Evolutionary conservation across 92 coral and sea anemone genomes (phyloP).

Genomic region (Micromussa lordhowensis): DNA sequence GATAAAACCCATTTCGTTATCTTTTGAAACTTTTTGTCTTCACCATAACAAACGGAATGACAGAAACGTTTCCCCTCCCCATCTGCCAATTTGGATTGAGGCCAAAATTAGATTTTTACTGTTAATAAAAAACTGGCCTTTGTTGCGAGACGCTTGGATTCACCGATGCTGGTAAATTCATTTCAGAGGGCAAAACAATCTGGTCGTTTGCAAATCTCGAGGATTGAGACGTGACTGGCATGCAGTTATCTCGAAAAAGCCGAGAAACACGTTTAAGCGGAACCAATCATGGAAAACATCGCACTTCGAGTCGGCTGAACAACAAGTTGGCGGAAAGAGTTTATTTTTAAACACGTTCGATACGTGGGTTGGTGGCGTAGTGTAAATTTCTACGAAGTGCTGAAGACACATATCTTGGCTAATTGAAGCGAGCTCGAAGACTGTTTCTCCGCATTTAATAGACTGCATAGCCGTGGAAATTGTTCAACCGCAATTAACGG

Average conservation of each 20-base stretch:
- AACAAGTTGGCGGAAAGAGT: slow-evolving; percentile 39
- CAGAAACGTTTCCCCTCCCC: slow-evolving; percentile 37
- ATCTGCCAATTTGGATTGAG: slow-evolving; percentile 18
- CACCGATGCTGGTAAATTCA: background rate
- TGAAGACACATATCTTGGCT: slow-evolving; percentile 10
- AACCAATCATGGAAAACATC: slow-evolving; percentile 31
- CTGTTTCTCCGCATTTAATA: slow-evolving; percentile 23
- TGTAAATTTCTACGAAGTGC: slow-evolving; percentile 21
- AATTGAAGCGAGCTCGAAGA: slow-evolving; percentile 21
- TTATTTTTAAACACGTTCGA: slow-evolving; percentile 38
- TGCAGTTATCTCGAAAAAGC: slow-evolving; percentile 15
- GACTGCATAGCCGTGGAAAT: slow-evolving; percentile 29
- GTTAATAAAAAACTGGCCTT: slow-evolving; percentile 8
- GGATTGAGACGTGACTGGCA: slow-evolving; percentile 34
- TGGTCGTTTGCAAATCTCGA: background rate
- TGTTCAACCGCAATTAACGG: slow-evolving; percentile 2
- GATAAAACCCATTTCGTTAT: slow-evolving; percentile 27
- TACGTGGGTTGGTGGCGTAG: slow-evolving; percentile 38
- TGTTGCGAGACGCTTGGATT: slow-evolving; percentile 2
- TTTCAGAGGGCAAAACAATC: background rate
- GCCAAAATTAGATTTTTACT: slow-evolving; percentile 35
- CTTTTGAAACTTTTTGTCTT: slow-evolving; percentile 6
- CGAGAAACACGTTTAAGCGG: slow-evolving; percentile 3
- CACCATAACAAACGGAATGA: slow-evolving; percentile 36
- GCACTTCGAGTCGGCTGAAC: slow-evolving; percentile 34